Evolutionary conservation across 2,797 vertebrate genomes (phyloP), one percentile per base, ranked within the genome.

Genomic region (Poecile montanus): DNA sequence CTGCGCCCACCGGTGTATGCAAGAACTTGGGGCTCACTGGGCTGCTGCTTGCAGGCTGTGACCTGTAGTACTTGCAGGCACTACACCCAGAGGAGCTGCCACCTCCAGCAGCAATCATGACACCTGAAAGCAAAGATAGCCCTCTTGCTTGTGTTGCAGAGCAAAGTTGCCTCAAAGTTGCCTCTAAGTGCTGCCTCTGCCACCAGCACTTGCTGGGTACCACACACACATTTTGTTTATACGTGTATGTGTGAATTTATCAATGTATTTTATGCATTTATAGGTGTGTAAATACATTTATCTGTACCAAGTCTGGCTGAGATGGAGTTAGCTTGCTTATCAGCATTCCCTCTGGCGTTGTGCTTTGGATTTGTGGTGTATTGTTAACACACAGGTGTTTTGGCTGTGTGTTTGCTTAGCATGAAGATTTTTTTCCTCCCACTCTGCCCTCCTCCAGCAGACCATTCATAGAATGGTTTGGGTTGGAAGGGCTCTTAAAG

Each of bases 281-380:
- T 34, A 53, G 29, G 13, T 48, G 56, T 57, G 20, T 47, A 58
- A 16, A 56, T 63, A 16, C 22, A 68, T 79, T 79, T 89, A n/a
- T 56, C 50, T 75, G 45, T 47, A 47, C 19, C 0, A 0, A 2
- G 8, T 82, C 48, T 45, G 45, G 21, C 58, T 85, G 45, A 42
- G n/a, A 54, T 47, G 18, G 32, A 32, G 50, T 72, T 67, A 50
- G 18, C 18, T 47, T 85, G n/a, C 48, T 50, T 50, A 73, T 74
- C 66, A 82, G 53, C 23, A 60, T 29, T 22, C 6, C 2, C 72
- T 45, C 53, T 36, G 57, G 10, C 36, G 32, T 44, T 61, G 29
- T 67, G 62, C 57, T 78, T 92, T 67, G 71, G 34, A 36, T 85
- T 50, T 67, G 34, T 50, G 20, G 8, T 40, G 9, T 36, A 16